These are phyloP conservation scores for Aphelinus certus DNA, from an alignment of 1,140 invertebrate genomes.

Conservation along the genomic window DNA sequence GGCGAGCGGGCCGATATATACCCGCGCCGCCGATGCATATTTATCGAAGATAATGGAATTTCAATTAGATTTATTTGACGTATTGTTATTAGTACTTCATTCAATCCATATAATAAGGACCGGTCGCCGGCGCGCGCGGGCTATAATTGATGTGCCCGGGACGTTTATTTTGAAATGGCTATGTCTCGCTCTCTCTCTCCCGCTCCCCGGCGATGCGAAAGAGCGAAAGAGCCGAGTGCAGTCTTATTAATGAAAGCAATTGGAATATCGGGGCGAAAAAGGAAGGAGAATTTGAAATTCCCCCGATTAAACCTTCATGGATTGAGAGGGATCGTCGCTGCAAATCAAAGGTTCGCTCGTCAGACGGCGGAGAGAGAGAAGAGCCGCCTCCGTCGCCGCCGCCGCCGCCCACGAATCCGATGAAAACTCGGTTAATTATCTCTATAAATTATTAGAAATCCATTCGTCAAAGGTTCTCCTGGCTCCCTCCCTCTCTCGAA, in stretches of 20 bases:
- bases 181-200: too few species aligned
- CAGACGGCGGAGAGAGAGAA: neutral
- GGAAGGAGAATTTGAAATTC: constrained; percentile 6
- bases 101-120: constrained; percentile 16
- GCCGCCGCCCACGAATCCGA: neutral
- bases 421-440: constrained; percentile 46
- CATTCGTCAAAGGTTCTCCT: constrained; percentile 44
- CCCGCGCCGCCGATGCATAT: neutral
- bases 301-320: constrained; percentile 14
- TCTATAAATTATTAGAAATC: constrained; percentile 50
- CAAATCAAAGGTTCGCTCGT: constrained; percentile 45
- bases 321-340: constrained; percentile 19
- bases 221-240: neutral
- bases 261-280: constrained; percentile 16
- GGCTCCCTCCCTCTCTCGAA: constrained; percentile 29
- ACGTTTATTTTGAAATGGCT: constrained; percentile 1
- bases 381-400: too few species aligned
- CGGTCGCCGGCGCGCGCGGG: neutral
- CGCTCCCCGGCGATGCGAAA: too few species aligned
- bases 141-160: constrained; percentile 1
- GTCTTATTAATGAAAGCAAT: constrained; percentile 30
- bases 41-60: constrained; percentile 26
- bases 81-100: constrained; percentile 20
- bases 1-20: too few species aligned
- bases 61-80: constrained; percentile 20